phyloP scores from a whole-genome alignment of 1,140 invertebrate genomes.

The Phenacoccus solenopsis region DNA sequence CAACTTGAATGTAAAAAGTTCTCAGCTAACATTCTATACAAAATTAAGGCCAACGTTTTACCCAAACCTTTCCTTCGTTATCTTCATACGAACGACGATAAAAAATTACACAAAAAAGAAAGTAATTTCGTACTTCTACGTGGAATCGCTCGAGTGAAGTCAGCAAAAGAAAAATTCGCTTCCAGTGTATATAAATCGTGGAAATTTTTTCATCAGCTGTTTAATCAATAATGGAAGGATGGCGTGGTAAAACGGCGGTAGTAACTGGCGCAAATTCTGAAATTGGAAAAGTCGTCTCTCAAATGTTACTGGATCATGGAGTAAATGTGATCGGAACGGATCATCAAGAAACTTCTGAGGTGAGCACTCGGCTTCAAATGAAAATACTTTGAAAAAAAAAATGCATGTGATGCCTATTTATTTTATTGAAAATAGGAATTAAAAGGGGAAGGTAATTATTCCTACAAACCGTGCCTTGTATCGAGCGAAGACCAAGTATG shows the following conservation, averaged over 20 bases:
- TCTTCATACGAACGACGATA: too few species aligned
- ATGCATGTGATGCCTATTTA: neutral
- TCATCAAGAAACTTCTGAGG: neutral
- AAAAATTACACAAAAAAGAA: too few species aligned
- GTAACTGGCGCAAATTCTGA: slow-evolving; percentile 45
- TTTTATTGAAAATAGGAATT: neutral
- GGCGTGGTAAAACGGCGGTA: slow-evolving; percentile 40
- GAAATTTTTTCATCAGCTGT: neutral
- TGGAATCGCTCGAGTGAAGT: too few species aligned
- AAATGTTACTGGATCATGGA: slow-evolving; percentile 23
- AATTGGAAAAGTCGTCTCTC: slow-evolving; percentile 37
- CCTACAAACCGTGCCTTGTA: neutral
- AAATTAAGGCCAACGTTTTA: too few species aligned
- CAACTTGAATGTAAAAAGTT: too few species aligned
- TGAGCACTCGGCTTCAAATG: neutral
- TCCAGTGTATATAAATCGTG: too few species aligned
- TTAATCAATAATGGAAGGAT: slow-evolving; percentile 37
- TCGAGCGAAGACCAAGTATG: slow-evolving; percentile 49
- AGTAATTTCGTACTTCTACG: too few species aligned
- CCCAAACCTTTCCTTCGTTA: too few species aligned
- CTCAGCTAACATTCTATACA: too few species aligned
- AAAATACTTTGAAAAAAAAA: neutral
- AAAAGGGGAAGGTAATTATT: neutral
- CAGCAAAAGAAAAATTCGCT: too few species aligned
- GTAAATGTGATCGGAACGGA: slow-evolving; percentile 21